These are phyloP conservation scores for Donacobius atricapilla DNA, from an alignment of 2,113 vertebrate species.

Conservation along the genomic window DNA sequence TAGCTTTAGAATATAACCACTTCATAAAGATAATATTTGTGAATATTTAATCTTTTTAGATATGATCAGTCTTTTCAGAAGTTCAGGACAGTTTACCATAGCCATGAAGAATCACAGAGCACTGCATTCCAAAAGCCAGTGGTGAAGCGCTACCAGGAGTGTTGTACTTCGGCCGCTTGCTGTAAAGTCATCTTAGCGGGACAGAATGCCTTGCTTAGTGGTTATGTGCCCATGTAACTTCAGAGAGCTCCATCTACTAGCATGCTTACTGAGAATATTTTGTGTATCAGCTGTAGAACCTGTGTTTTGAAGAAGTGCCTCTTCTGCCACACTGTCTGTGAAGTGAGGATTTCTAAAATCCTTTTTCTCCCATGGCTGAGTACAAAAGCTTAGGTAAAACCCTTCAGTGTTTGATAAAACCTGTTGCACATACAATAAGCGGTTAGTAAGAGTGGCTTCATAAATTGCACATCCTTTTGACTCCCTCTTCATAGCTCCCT, in stretches of 20 bases:
- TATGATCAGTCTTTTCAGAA: not conserved
- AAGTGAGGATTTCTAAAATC: not conserved
- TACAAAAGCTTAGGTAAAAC: not conserved
- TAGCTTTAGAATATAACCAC: not conserved
- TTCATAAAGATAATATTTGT: not conserved
- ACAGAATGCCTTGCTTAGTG: not conserved
- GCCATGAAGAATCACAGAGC: not conserved
- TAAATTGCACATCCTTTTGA: not conserved
- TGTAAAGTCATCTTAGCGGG: not conserved
- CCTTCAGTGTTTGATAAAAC: not conserved
- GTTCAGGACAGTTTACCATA: not conserved
- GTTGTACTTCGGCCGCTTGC: accelerated
- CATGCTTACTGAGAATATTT: not conserved
- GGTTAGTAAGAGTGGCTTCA: not conserved
- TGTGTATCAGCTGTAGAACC: not conserved
- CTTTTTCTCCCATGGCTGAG: accelerated
- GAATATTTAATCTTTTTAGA: not conserved
- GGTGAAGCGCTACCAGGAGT: not conserved
- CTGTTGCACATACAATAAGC: not conserved
- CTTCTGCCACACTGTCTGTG: not conserved
- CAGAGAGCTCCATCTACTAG: not conserved
- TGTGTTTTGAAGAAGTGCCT: not conserved
- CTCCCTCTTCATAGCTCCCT: not conserved
- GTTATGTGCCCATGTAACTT: not conserved
- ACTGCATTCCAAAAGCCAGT: not conserved